phyloP scores from a whole-genome alignment of 2,113 vertebrate genomes.

The Takifugu bimaculatus region DNA sequence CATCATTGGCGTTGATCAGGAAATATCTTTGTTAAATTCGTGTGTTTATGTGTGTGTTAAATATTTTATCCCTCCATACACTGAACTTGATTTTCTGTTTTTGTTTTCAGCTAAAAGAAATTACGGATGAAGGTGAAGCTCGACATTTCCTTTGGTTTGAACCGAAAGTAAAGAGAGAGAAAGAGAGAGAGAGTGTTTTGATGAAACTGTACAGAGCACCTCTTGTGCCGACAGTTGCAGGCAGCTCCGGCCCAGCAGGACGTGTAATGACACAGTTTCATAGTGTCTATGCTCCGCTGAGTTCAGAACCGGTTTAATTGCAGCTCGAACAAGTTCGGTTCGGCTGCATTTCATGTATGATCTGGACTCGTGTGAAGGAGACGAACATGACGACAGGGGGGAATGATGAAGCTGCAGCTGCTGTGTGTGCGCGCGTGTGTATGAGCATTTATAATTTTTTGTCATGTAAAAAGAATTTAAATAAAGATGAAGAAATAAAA shows the following conservation, averaged over 20 bases:
- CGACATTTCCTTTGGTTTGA: not conserved
- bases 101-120: too few relatives aligned
- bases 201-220: not conserved
- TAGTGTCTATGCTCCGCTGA: conserved; percentile 44
- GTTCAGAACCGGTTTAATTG: conserved; percentile 20
- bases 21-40: too few relatives aligned
- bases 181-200: too few relatives aligned
- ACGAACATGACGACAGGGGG: too few relatives aligned
- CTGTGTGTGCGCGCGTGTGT: conserved; percentile 2
- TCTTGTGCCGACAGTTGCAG: conserved; percentile 45
- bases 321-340: conserved; percentile 1
- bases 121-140: too few relatives aligned
- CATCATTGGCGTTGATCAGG: too few relatives aligned
- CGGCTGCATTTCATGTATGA: conserved; percentile 48
- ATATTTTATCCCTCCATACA: too few relatives aligned
- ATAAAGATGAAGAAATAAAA: not conserved
- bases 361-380: conserved; percentile 20
- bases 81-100: too few relatives aligned
- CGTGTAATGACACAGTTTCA: conserved; percentile 25
- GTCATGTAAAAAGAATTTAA: too few relatives aligned
- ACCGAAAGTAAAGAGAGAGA: too few relatives aligned
- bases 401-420: too few relatives aligned
- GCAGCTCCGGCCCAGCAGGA: conserved; percentile 14
- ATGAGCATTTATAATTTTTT: not conserved
- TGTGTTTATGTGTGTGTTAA: too few relatives aligned